A percentile compares a stretch with the other conserved stretches of the same genome.
Evolutionary conservation across 2,888 invertebrate genomes (phyloP).

Genomic region (Ochropleura plecta): DNA sequence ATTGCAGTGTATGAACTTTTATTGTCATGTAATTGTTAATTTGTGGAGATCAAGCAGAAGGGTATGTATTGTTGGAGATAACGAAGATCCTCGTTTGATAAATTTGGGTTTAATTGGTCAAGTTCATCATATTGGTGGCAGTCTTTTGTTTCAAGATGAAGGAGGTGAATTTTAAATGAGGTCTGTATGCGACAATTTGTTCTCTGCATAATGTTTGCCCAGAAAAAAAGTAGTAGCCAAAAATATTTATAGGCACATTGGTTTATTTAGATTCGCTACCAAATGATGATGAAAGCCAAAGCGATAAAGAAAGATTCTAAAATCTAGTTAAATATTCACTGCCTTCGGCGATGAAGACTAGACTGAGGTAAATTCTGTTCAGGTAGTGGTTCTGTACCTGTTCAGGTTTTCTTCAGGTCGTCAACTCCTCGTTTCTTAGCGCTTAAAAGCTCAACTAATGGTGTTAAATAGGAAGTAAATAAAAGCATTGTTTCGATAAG

Average conservation of each 20-base stretch:
- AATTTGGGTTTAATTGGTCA: conserved; percentile 28
- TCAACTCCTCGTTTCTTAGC: neutral
- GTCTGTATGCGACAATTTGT: neutral
- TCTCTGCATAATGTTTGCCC: neutral
- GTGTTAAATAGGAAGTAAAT: too few species aligned
- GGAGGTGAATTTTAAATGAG: neutral
- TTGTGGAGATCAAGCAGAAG: conserved; percentile 34
- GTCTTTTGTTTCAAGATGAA: neutral
- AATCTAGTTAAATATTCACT: neutral
- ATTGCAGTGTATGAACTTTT: conserved; percentile 62
- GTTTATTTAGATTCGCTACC: neutral
- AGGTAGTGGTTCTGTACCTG: too few species aligned
- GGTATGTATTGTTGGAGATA: conserved; percentile 13
- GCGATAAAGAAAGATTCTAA: neutral
- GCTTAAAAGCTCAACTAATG: neutral
- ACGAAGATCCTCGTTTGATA: conserved; percentile 18
- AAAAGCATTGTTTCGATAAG: conserved; percentile 42
- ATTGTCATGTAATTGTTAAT: conserved; percentile 50
- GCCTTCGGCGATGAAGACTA: neutral
- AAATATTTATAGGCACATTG: neutral
- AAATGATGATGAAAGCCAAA: too few species aligned
- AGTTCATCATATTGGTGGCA: neutral
- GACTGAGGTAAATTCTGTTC: neutral
- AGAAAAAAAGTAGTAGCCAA: neutral
- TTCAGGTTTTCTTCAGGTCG: neutral